Percentiles rank a stretch among this genome's conserved stretches.
Conservation (phyloP, 2,888 invertebrate species). For the Tiliacea citrago region DNA sequence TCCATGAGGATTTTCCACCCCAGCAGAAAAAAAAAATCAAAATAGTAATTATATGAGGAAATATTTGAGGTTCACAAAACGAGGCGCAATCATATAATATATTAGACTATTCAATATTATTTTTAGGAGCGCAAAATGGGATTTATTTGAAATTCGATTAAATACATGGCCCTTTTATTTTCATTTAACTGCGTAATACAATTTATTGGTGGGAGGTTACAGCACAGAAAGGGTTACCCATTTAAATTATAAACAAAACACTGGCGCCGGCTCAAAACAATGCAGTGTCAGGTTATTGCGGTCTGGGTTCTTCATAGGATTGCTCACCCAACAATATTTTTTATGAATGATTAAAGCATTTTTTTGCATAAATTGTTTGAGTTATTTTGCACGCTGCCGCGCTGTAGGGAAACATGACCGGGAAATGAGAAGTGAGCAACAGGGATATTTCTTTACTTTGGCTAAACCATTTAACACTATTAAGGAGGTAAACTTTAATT, state of each 20-base stretch:
- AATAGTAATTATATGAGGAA: background rate
- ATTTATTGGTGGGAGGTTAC: conserved; percentile 28
- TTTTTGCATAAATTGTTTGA: conserved; percentile 36
- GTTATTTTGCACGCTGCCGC: background rate
- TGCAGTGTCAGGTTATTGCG: conserved; percentile 37
- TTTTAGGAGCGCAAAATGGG: background rate
- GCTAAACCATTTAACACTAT: background rate
- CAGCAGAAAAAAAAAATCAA: too few relatives aligned
- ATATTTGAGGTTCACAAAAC: background rate
- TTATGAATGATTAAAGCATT: conserved; percentile 11
- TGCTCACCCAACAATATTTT: conserved; percentile 14
- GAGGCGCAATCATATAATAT: background rate
- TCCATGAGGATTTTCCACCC: too few relatives aligned
- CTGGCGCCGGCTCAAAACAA: conserved; percentile 44
- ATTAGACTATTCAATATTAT: too few relatives aligned
- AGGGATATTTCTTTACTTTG: background rate
- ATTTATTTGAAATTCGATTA: background rate
- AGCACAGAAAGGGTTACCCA: background rate
- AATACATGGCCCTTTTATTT: background rate
- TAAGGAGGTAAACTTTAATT: background rate
- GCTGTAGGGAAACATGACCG: background rate
- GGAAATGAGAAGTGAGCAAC: background rate
- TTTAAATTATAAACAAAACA: conserved; percentile 40
- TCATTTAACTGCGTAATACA: conserved; percentile 14
- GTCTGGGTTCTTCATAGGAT: conserved; percentile 29